Evolutionary conservation across 2,888 invertebrate species (phyloP), one percentile per base, ranked within the genome.

Genomic region (Caenorhabditis panamensis): DNA sequence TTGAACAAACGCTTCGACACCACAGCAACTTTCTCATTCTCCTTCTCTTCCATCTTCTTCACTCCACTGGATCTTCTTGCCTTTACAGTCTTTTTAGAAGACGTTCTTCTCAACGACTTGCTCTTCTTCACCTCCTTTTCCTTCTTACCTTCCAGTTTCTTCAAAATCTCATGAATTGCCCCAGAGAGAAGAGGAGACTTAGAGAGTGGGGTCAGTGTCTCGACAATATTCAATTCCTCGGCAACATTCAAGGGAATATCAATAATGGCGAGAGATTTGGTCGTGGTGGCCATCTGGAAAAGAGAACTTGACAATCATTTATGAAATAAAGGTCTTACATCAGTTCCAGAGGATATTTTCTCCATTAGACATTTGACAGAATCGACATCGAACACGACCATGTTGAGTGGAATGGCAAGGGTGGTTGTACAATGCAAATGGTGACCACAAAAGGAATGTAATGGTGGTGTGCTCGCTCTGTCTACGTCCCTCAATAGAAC

Each of bases 101-200:
- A 36, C 36, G 37, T 20, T 18, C 31, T 36, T 20, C 20, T 31
- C 31, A 31, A 31, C 9, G 31, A 9, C 9, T 31, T 31, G 5
- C 5, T 58, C 11, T 18, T 37, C 36, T 20, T 58, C 20, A 37
- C 11, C 16, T 47, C 31, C 16, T 49, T 51, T 16, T 37, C 28
- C 28, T 51, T 68, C 28, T 51, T 53, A 2, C 69, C 69, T 5
- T 69, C 69, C 28, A 69, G 44, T 22, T 69, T 69, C 44, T 69
- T 69, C 44, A 69, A n/a, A 61, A 69, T 69, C 53, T 69, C 69
- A 49, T 69, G 69, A 13, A 69, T 61, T n/a, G 51, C 22, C 9
- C 53, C 69, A 8, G 6, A 51, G 53, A 69, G 61, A 11, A 61
- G 41, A 20, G 61, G 22, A 0, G 69, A 69, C 6, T 44, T 13